A percentile compares a stretch with the other conserved stretches of the same genome.
Conservation (phyloP, 1,140 invertebrate genomes). For the Pseudoatta argentina region DNA sequence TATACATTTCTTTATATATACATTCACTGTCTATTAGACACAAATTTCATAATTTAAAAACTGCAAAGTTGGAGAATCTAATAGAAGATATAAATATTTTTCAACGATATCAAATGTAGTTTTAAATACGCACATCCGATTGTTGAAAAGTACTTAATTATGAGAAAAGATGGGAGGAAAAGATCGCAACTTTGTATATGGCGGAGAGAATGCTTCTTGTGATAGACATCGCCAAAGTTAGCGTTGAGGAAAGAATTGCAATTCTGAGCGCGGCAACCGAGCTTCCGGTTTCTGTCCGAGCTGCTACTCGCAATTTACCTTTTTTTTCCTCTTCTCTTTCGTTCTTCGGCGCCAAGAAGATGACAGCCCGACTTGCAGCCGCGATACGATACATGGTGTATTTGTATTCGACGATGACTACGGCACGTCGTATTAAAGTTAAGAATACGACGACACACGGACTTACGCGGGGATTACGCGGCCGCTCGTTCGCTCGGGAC, state of each 20-base stretch:
- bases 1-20: not conserved
- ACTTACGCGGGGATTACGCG: conserved; percentile 49
- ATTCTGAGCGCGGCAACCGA: conserved; percentile 21
- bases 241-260: not conserved
- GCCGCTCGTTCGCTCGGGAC: conserved; percentile 34
- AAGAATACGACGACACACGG: conserved; percentile 40
- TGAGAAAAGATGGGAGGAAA: not conserved
- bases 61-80: not conserved
- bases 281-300: conserved; percentile 30
- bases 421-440: conserved; percentile 40
- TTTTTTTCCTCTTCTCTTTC: not conserved
- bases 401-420: conserved; percentile 41
- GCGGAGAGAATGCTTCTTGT: not conserved
- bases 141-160: not conserved
- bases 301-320: not conserved
- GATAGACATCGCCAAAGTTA: conserved; percentile 15
- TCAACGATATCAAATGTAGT: not conserved
- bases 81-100: not conserved
- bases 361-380: conserved; percentile 25
- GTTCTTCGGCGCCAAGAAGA: conserved; percentile 12
- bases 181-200: not conserved
- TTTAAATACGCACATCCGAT: not conserved
- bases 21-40: not conserved
- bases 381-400: conserved; percentile 1
- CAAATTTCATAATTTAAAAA: conserved; percentile 1